Conservation (phyloP, 2,888 invertebrate species). For the Helicoverpa assulta region DNA sequence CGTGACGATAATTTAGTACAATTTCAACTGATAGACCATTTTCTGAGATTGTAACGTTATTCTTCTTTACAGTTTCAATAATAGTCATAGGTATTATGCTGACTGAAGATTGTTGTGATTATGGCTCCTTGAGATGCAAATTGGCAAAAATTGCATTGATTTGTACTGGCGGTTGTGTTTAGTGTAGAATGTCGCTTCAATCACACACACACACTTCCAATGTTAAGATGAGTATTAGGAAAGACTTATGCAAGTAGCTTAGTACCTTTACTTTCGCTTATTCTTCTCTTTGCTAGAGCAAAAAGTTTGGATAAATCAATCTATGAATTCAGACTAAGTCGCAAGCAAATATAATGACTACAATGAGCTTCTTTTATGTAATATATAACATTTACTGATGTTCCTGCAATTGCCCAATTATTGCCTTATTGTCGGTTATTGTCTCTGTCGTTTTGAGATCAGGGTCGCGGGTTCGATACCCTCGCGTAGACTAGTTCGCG, state of each 20-base stretch:
- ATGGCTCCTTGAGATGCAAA: background rate
- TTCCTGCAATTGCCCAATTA: conserved; percentile 16
- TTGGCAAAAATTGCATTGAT: background rate
- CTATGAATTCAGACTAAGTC: background rate
- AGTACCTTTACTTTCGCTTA: too few species aligned
- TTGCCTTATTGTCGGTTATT: conserved; percentile 10
- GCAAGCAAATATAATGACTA: background rate
- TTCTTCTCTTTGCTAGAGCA: background rate
- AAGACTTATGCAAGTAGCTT: too few species aligned
- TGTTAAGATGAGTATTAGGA: too few species aligned
- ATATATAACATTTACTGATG: conserved; percentile 5
- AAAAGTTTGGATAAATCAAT: background rate
- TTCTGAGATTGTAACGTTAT: background rate
- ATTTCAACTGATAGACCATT: conserved; percentile 33
- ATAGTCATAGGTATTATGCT: background rate
- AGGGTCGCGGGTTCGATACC: conserved; percentile 37
- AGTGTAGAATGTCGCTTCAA: too few species aligned
- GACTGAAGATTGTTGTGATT: background rate
- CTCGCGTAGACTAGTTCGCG: conserved; percentile 13
- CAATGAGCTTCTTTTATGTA: background rate
- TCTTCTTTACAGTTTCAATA: background rate
- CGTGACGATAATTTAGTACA: conserved; percentile 23
- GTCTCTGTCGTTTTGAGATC: conserved; percentile 31
- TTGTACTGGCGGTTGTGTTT: too few species aligned
- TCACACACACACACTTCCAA: too few species aligned